Base-by-base conservation (phyloP, 2,113 vertebrate genomes). In the Centropus bengalensis region DNA sequence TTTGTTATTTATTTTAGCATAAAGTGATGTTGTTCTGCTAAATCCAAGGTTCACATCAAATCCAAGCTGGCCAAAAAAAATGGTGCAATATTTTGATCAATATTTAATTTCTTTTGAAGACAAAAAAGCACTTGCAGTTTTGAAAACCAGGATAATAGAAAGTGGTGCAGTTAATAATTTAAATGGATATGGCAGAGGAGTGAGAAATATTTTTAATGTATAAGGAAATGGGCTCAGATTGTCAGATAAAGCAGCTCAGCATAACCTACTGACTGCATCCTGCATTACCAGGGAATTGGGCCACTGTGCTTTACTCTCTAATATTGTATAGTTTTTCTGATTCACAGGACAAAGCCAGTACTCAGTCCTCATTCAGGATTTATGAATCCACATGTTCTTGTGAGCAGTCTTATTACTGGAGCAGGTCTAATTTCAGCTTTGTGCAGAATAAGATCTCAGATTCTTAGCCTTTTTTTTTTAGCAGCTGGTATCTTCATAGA, bases 81-180 rank as follows among this genome's bases (percentile, higher is more conserved):
- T 47, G 4, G 3, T 55, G 15, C 8, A 36, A 9, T 33, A 40
- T 86, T 56, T 30, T 45, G 67, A 92, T 45, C 5, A 78, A 15
- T 74, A 71, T 73, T 52, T 63, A 15, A 15, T 67, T 85, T n/a
- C 2, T 86, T 83, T 71, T 82, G 17, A 85, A 44, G 26, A 73
- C n/a, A 56, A 70, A 44, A 62, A 59, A 20, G 0, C 40, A n/a
- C 44, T 33, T 71, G 12, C 23, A 60, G 68, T n/a, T 73, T 38
- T 69, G 68, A 82, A 80, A 84, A 55, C 1, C 0, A 3, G 32
- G 6, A 13, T 49, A 82, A 36, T 19, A 38, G 14, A 36, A 59
- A 59, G 19, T 5, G 1, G 19, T 5, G 1, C 19, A 30, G 21
- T 33, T 63, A 21, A 6, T 63, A 21, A 5, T 63, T 1, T 62